These are phyloP conservation scores for Yponomeuta plumbellus DNA, from an alignment of 2,888 invertebrate genomes.

Conservation along the genomic window DNA sequence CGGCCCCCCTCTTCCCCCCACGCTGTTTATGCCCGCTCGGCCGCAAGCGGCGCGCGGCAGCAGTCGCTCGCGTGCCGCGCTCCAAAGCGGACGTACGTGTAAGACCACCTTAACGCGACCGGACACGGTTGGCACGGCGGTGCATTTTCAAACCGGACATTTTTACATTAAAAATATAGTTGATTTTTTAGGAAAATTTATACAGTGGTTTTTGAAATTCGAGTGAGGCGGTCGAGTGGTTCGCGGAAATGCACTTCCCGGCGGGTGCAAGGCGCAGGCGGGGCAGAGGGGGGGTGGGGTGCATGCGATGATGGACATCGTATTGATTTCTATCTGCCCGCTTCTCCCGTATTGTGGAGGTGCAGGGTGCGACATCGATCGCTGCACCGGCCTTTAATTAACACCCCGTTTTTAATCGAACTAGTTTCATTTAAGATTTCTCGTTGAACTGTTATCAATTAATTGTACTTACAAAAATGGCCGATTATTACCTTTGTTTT, in stretches of 20 bases:
- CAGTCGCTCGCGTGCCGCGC: slow-evolving; percentile 74
- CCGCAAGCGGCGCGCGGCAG: slow-evolving; percentile 60
- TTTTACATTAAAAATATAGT: slow-evolving; percentile 16
- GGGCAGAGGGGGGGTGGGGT: slow-evolving; percentile 76
- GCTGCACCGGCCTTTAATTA: slow-evolving; percentile 63
- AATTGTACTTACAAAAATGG: not conserved
- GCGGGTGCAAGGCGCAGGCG: slow-evolving; percentile 68
- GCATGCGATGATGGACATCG: slow-evolving; percentile 78
- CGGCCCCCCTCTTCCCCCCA: slow-evolving; percentile 38
- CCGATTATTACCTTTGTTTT: not conserved
- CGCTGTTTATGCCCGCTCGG: slow-evolving; percentile 70
- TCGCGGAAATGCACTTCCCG: slow-evolving; percentile 68
- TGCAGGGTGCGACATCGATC: slow-evolving; percentile 72
- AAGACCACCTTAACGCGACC: slow-evolving; percentile 29
- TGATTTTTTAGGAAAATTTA: not conserved
- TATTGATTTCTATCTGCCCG: slow-evolving; percentile 77
- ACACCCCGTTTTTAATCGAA: slow-evolving; percentile 30
- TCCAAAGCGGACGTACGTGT: slow-evolving; percentile 57
- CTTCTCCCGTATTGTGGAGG: slow-evolving; percentile 72
- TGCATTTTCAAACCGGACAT: slow-evolving; percentile 63
- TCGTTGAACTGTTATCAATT: not conserved
- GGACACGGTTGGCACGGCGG: slow-evolving; percentile 54
- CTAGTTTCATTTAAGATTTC: slow-evolving; percentile 5
- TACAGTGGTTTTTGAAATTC: slow-evolving; percentile 11
- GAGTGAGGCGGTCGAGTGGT: slow-evolving; percentile 39